A percentile compares a stretch with the other conserved stretches of the same genome.
These are phyloP conservation scores for Leptopilina syphax DNA, from an alignment of 2,888 invertebrate genomes.

Conservation along the genomic window DNA sequence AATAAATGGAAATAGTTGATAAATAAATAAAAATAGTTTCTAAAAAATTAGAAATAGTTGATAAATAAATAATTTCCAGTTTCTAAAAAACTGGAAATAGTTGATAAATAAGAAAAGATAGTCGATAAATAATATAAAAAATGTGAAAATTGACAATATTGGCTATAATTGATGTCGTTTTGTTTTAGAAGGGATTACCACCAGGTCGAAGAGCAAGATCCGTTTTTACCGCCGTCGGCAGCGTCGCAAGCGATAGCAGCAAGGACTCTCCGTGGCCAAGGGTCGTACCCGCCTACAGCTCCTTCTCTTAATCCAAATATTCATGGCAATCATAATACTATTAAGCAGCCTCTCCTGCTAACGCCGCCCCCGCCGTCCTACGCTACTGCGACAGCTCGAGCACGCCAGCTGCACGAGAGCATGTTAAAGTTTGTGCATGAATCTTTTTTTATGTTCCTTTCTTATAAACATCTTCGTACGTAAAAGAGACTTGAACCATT, in stretches of 20 bases:
- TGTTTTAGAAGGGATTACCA: conserved; percentile 85
- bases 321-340: conserved; percentile 80
- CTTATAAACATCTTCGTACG: conserved; percentile 53
- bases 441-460: conserved; percentile 65
- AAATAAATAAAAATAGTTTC: not conserved
- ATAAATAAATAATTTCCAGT: conserved; percentile 4
- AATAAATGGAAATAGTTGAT: not conserved
- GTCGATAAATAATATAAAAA: conserved; percentile 9
- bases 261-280: conserved; percentile 84
- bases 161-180: conserved; percentile 53
- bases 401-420: conserved; percentile 77
- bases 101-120: conserved; percentile 35
- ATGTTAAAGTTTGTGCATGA: conserved; percentile 79
- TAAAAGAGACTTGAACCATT: conserved; percentile 31
- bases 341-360: conserved; percentile 78
- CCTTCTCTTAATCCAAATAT: conserved; percentile 77
- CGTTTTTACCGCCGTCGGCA: conserved; percentile 83
- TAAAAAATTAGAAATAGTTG: not conserved
- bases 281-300: conserved; percentile 84
- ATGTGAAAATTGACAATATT: conserved; percentile 38
- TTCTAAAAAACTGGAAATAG: not conserved
- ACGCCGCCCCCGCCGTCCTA: conserved; percentile 81
- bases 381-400: conserved; percentile 79
- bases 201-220: conserved; percentile 91
- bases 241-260: conserved; percentile 81